These are phyloP conservation scores for Pedicia rivosa DNA, from an alignment of 2,888 invertebrate species.

Conservation along the genomic window DNA sequence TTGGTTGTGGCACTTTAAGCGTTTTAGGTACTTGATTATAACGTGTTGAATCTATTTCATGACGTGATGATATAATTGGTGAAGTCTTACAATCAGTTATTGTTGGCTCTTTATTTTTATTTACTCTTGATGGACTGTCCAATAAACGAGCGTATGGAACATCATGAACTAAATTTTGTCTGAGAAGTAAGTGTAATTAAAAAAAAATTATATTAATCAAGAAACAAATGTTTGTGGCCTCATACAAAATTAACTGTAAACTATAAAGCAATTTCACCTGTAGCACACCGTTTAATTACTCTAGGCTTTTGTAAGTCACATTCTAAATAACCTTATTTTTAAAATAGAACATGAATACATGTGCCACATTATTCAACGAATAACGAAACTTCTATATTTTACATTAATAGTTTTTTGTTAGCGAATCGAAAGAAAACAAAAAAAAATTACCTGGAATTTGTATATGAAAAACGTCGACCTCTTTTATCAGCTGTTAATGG, in stretches of 20 bases:
- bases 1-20: slow-evolving; percentile 43
- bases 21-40: slow-evolving; percentile 7
- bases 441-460: slow-evolving; percentile 16
- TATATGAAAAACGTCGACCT: slow-evolving; percentile 44
- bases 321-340: neutral
- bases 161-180: slow-evolving; percentile 33
- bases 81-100: slow-evolving; percentile 39
- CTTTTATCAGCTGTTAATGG: slow-evolving; percentile 28
- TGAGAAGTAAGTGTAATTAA: slow-evolving; percentile 4
- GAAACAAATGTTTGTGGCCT: slow-evolving; percentile 6
- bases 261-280: slow-evolving; percentile 9
- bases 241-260: slow-evolving; percentile 8
- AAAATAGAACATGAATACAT: neutral
- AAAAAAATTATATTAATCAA: neutral
- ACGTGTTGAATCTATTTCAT: slow-evolving; percentile 32
- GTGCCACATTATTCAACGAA: neutral
- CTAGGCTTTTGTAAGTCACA: slow-evolving; percentile 1
- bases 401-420: no score
- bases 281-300: slow-evolving; percentile 4
- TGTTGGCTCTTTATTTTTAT: slow-evolving; percentile 24
- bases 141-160: slow-evolving; percentile 69
- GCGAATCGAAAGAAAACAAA: neutral
- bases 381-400: neutral
- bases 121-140: slow-evolving; percentile 38
- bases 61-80: slow-evolving; percentile 54